Evolutionary conservation across 2,113 vertebrate genomes (phyloP).

Genomic region (Eptatretus burgeri): DNA sequence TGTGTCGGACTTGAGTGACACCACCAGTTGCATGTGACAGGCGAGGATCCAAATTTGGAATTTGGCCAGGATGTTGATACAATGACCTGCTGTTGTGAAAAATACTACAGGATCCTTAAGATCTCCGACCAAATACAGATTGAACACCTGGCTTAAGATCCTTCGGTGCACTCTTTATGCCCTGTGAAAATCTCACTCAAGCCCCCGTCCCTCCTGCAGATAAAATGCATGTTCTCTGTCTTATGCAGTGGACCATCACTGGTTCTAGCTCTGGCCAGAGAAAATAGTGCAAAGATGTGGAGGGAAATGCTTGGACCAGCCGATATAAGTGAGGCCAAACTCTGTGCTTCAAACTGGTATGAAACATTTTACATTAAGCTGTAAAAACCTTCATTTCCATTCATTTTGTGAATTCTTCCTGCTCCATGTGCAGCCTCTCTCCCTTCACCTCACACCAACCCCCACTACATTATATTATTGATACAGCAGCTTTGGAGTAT

Average conservation of each 20-base stretch:
- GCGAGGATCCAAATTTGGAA: too few species aligned
- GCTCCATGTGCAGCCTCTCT: not conserved
- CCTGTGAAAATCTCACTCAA: too few species aligned
- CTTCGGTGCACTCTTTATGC: too few species aligned
- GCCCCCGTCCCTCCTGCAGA: too few species aligned
- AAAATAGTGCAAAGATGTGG: conserved; percentile 20
- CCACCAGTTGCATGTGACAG: too few species aligned
- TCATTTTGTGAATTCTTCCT: not conserved
- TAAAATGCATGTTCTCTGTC: not conserved
- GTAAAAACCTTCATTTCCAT: not conserved
- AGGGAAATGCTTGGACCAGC: conserved; percentile 20
- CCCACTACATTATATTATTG: not conserved
- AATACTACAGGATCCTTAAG: too few species aligned
- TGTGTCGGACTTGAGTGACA: too few species aligned
- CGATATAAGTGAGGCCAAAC: conserved; percentile 18
- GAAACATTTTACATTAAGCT: not conserved
- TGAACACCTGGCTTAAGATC: too few species aligned
- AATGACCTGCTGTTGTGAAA: too few species aligned
- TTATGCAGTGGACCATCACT: conserved; percentile 21
- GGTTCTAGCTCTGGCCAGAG: conserved; percentile 19
- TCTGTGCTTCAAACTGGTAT: not conserved
- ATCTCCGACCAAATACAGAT: too few species aligned
- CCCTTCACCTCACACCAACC: not conserved
- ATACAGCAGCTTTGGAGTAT: not conserved
- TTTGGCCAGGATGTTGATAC: too few species aligned